Percentiles rank a stretch among this genome's conserved stretches.
phyloP scores from a whole-genome alignment of 2,113 vertebrate genomes.

The Pica pica region DNA sequence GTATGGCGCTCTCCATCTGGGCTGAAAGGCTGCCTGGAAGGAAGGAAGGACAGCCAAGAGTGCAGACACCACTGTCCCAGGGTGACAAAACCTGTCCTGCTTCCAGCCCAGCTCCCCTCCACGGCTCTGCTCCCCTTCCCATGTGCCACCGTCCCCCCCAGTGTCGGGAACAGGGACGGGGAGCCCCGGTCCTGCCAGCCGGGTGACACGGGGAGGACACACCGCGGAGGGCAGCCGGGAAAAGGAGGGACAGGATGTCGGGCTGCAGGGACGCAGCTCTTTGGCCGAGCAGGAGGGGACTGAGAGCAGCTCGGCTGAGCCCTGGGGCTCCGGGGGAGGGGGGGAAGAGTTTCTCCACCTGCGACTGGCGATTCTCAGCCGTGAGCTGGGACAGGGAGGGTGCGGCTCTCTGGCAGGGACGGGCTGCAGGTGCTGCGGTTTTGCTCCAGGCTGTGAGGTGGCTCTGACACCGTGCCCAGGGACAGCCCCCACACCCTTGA shows the following conservation, averaged over 20 bases:
- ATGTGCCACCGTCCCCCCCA: rapidly evolving
- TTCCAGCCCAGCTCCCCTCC: neutral
- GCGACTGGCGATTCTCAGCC: neutral
- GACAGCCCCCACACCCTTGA: neutral
- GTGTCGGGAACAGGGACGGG: rapidly evolving
- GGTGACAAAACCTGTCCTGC: neutral
- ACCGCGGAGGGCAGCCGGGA: neutral
- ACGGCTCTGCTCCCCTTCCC: rapidly evolving
- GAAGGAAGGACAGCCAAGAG: constrained; percentile 4
- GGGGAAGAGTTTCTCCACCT: rapidly evolving
- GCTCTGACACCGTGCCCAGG: neutral
- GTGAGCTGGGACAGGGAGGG: neutral
- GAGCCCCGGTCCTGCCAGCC: rapidly evolving
- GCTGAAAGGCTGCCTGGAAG: constrained; percentile 14
- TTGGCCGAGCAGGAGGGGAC: neutral
- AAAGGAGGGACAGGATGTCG: neutral
- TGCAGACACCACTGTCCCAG: neutral
- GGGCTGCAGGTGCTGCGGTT: neutral
- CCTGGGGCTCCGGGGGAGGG: neutral
- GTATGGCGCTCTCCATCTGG: constrained; percentile 27
- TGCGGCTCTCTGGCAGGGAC: neutral
- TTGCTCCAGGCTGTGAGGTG: neutral
- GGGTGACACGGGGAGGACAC: neutral
- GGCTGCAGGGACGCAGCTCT: neutral
- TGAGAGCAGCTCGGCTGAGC: neutral